Base-by-base conservation (phyloP, 2,797 vertebrate genomes). In the Caiman crocodilus region DNA sequence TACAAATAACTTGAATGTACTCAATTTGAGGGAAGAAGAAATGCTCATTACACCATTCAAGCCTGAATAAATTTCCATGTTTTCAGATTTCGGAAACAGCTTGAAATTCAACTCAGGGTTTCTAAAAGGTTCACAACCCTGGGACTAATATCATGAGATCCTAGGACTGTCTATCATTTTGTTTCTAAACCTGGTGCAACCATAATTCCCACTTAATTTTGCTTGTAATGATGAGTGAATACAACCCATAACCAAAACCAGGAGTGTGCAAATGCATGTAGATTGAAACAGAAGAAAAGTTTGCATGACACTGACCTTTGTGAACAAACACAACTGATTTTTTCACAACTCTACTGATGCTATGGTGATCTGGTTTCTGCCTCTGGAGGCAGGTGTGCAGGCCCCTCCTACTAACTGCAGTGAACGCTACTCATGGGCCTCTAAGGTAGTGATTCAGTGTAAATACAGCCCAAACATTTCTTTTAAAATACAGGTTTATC, bases 101-200 rank as follows among this genome's bases (percentile, higher is more conserved):
- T 90, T 0, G 0, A 82, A 93, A 71, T 35, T 73, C 1, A 0
- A 21, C 14, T 12, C 18, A 74, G 17, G 56, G 23, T 79, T 55
- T 81, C 23, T 50, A 35, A 85, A 89, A 89, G 8, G 2, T 9
- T 12, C 3, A 2, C 30, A 76, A 32, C 18, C 35, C 56, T 42
- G 14, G 63, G 23, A 2, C 21, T 28, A 17, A 9, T n/a, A 17
- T 30, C 28, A 55, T 42, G 32, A 73, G 57, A 28, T 89, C 90
- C 14, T n/a, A 30, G 20, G 13, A 58, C n/a, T 30, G 20, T 32
- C 4, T 32, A 14, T n/a, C 13, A 6, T 69, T 60, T 32, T 30
- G 7, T 1, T 26, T 12, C 74, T 69, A 92, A 77, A 20, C 10
- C 25, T 32, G 73, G 20, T 56, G 55, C 32, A 82, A 92, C 17